Base-by-base conservation (phyloP, 2,888 invertebrate genomes). In the Drosophila prolongata region DNA sequence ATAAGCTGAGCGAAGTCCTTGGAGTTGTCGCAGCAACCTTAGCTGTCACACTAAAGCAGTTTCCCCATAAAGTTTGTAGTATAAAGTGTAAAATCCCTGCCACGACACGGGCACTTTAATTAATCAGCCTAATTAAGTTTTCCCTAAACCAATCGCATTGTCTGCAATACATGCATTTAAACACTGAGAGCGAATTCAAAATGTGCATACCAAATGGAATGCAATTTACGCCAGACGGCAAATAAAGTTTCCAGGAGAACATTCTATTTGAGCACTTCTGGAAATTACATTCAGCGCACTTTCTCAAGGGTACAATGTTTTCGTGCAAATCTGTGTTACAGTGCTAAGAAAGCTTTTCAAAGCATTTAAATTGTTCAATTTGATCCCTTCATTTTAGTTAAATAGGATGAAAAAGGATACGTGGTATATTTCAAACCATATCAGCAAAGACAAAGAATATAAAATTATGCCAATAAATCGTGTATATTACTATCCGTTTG, bases 81-180 rank as follows among this genome's bases (percentile, higher is more conserved):
- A 46, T 14, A 62, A 14, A 44, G 27, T 16, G 24, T 13, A 11
- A 34, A 46, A 24, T 46, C 46, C 47, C 3, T 35, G 24, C 16
- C 24, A 14, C 65, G 34, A 42, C 24, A 13, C 9, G 5, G 10
- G 16, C 24, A 42, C 49, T 62, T 16, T 16, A 64, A 49, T 65
- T 65, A 49, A 42, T 13, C 42, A 49, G 44, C 14, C 40, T 64
- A 65, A 64, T 65, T 64, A 47, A 27, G 64, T 30, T 61, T 27
- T 24, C 4, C 14, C 64, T 27, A 5, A 19, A 3, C 61, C 44
- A 60, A 37, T 61, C 43, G 19, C 27, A n/a, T 8, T 10, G 37
- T 30, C n/a, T 37, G 47, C 46, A 40, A 65, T 42, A 40, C 65
- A 35, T 49, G 49, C 49, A 49, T 19, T 16, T 13, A 35, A 49